phyloP scores from a whole-genome alignment of 2,888 invertebrate species.

The Lasioglossum morio region DNA sequence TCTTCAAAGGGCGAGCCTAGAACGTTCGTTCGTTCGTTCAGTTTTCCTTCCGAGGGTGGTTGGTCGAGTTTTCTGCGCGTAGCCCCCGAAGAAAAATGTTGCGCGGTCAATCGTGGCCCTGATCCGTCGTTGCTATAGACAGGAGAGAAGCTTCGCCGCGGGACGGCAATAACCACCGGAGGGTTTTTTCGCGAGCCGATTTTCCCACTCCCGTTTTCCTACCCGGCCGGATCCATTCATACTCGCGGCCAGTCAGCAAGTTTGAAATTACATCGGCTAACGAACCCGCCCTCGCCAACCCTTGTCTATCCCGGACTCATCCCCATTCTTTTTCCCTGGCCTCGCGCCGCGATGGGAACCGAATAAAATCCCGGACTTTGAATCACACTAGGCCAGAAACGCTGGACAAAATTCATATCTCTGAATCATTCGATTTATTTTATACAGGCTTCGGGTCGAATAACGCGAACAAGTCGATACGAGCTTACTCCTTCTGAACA shows the following conservation, averaged over 20 bases:
- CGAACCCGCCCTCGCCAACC: conserved; percentile 58
- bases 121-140: conserved; percentile 47
- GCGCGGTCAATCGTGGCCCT: conserved; percentile 61
- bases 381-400: neutral
- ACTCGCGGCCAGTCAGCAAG: conserved; percentile 73
- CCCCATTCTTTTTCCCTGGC: neutral
- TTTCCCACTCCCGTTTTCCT: conserved; percentile 21
- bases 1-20: conserved; percentile 30
- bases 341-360: neutral
- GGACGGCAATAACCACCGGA: conserved; percentile 60
- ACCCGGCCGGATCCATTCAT: conserved; percentile 69
- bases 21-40: neutral
- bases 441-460: no score
- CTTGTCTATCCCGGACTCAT: neutral
- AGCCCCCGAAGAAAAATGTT: conserved; percentile 40
- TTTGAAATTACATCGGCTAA: conserved; percentile 77
- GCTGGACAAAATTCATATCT: neutral
- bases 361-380: neutral
- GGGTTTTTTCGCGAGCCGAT: conserved; percentile 57
- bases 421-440: no score
- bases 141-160: conserved; percentile 31
- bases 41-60: neutral
- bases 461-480: no score
- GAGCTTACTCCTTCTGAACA: no score
- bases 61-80: neutral